Evolutionary conservation across 2,113 vertebrate species (phyloP), one percentile per base, ranked within the genome.

Genomic region (Cephalophus harveyi): DNA sequence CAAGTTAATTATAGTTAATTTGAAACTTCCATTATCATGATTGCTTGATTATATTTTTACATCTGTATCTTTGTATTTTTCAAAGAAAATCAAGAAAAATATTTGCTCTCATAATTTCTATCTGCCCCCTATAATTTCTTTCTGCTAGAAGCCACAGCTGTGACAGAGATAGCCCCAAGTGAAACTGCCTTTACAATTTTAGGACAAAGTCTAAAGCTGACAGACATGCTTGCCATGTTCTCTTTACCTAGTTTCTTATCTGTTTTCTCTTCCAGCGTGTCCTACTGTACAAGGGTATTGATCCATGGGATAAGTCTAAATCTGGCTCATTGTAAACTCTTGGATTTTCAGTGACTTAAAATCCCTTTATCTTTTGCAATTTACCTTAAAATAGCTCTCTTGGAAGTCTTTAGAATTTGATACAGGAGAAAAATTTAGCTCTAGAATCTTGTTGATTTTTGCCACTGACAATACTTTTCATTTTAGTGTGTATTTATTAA

Each of bases 41-140:
- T 74, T 86, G 28, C 46, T 93, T 88, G 40, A 94, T 85, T 78
- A 25, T 91, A 54, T 95, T 89, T 97, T 96, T 83, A 91, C 85
- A 89, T 86, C 33, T 89, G n/a, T n/a, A 6, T 57, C 67, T 85
- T 86, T 89, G 16, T 40, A 7, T n/a, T 87, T 94, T 54, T 60
- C 33, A 16, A 62, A 76, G 85, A 84, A 88, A 92, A 71, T 89
- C 33, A 86, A 25, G 48, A 87, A 92, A 92, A 86, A 52, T 43
- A 46, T 79, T 90, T 83, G 33, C 92, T 28, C 46, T 95, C 40
- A 7, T 79, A 46, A 28, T 62, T 92, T 88, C 48, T 84, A 0
- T 79, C 55, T 90, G 43, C 28, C 60, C 50, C 13, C 50, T 90
- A 3, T 8, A 57, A 17, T 81, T 96, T 76, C 6, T 94, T 87